Conservation (phyloP, 2,888 invertebrate genomes). For the Tuta absoluta region DNA sequence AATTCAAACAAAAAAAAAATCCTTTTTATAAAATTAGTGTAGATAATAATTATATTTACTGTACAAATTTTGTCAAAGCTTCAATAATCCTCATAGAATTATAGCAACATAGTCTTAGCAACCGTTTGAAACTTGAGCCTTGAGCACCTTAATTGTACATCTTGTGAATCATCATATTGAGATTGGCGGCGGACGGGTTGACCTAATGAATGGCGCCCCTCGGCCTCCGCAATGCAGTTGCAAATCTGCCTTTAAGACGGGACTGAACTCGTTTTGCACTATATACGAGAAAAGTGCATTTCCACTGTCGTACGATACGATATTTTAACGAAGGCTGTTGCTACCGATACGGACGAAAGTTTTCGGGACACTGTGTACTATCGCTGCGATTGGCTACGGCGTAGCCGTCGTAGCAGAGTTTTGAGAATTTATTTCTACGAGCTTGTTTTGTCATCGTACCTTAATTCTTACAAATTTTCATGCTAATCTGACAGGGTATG, state of each 20-base stretch:
- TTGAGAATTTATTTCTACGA: neutral
- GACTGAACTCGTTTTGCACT: conserved; percentile 60
- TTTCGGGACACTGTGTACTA: neutral
- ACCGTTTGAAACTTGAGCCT: neutral
- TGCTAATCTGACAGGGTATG: no score
- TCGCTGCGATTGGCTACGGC: neutral
- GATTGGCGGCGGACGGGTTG: neutral
- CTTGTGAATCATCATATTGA: neutral
- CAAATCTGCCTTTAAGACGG: conserved; percentile 53
- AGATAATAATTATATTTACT: no score
- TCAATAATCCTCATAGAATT: neutral
- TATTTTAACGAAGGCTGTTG: neutral
- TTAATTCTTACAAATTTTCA: no score
- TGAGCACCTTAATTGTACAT: neutral
- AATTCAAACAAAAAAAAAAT: no score
- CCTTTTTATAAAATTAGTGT: no score
- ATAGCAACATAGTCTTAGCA: neutral
- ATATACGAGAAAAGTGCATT: conserved; percentile 49
- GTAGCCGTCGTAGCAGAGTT: neutral
- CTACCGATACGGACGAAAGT: neutral
- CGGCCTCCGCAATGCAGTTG: conserved; percentile 33
- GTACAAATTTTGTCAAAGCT: no score
- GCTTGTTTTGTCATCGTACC: neutral
- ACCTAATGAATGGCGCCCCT: neutral
- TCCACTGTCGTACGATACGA: conserved; percentile 42